Base-by-base conservation (phyloP, 2,113 vertebrate species). In the Paratilapia polleni region DNA sequence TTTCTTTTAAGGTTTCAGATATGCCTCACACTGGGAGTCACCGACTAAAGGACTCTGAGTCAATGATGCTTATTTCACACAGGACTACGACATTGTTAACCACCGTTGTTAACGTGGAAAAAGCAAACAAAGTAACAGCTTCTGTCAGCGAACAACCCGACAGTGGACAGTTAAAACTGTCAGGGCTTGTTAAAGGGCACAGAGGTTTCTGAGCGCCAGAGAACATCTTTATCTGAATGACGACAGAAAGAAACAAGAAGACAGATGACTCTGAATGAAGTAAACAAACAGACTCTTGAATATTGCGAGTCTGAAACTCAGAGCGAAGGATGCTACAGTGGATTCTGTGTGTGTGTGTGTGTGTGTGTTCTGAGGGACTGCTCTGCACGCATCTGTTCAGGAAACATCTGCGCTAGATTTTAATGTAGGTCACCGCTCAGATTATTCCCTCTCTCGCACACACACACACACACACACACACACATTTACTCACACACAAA, bases 371-470 rank as follows among this genome's bases (percentile, higher is more conserved):
- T 77, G 10, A 19, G 28, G 47, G 61, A 47, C 61, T 57, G 70
- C 24, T 82, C 64, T 89, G 76, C n/a, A n/a, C 49, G 75, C 87
- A 92, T 85, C 83, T 89, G 91, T 82, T 88, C 82, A 77, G 81
- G 64, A 85, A 89, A 94, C 89, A 90, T 89, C 86, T 92, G 90
- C 3, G 49, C 60, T 79, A 80, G 24, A 78, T 88, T 82, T 87
- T 26, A 70, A 89, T 90, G 76, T 89, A 86, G 88, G 91, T 91
- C 87, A 87, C 77, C 79, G 61, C 76, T 83, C 52, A 79, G 54
- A 89, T 84, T 15, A 22, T 19, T 26, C 66, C 11, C 31, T 57
- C 56, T 8, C 17, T 24, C 19, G 31, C 20, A 5, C 59, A 12
- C 20, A 19, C 47, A 11, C 36, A 26, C 11, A 28, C 19, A 31